Evolutionary conservation across 2,888 invertebrate genomes (phyloP), one percentile per base, ranked within the genome.

Genomic region (Synergus itoensis): DNA sequence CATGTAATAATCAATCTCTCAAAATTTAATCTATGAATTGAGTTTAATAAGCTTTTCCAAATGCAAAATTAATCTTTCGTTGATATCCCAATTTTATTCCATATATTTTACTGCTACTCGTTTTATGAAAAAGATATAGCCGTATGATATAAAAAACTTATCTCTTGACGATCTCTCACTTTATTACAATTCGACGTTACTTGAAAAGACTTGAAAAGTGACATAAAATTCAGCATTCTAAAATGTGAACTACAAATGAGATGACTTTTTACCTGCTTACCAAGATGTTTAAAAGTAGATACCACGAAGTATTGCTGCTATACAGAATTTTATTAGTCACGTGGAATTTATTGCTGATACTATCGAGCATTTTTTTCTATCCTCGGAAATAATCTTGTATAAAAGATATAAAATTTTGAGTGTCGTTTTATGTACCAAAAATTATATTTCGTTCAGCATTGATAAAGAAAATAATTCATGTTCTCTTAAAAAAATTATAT

Each of bases 101-200:
- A 28, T 28, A 12, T 67, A 41, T 67, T 67, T 21, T 45, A 16
- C 21, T 45, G 3, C 28, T 3, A 28, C 28, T 48, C 28, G 48
- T 69, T 69, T 69, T 28, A 48, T 36, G 28, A 69, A 69, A 45
- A 45, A 69, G 48, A 48, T 69, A 48, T 53, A 53, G 69, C 14
- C 36, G 3, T 28, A 36, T 16, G 69, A 28, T 48, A 69, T 69
- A 45, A 11, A 48, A 69, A 48, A 69, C 9, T 48, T 69, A 48
- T 69, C 28, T 48, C 28, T 21, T 67, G 45, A 67, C 45, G 16
- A 16, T 14, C 28, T 28, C 67, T 41, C 18, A 43, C 43, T 69
- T 69, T 69, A 69, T 69, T 69, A 69, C 45, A 69, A 45, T 43
- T 69, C 45, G 16, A 14, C 21, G 48, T n/a, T 48, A 73, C n/a